Percentiles rank a stretch among this genome's conserved stretches.
Evolutionary conservation across 2,113 vertebrate genomes (phyloP).

Genomic region (Zosterops pallidus): DNA sequence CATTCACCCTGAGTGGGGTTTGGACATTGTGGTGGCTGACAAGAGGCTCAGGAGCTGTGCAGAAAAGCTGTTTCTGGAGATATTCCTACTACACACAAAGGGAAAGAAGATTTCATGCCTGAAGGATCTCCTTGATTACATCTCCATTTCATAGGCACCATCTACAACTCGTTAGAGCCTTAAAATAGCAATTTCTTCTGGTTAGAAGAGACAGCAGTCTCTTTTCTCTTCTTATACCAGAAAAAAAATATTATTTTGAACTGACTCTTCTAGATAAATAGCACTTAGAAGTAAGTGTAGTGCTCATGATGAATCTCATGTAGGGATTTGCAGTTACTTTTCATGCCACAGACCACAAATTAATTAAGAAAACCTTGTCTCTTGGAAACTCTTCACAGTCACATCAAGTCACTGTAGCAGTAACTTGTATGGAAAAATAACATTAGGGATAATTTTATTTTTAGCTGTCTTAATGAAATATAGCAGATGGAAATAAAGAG

Average conservation of each 20-base stretch:
- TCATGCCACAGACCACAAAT: conserved; percentile 19
- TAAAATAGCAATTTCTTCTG: neutral
- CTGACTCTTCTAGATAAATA: neutral
- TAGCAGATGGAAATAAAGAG: conserved; percentile 65
- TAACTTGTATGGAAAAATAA: conserved; percentile 53
- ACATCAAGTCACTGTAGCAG: neutral
- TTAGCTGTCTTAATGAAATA: conserved; percentile 62
- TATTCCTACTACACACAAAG: neutral
- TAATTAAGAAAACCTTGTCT: conserved; percentile 48
- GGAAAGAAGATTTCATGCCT: neutral
- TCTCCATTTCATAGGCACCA: neutral
- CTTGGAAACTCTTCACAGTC: conserved; percentile 30
- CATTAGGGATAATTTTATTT: conserved; percentile 52
- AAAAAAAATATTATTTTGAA: neutral
- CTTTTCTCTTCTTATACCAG: neutral
- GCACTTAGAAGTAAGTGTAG: neutral
- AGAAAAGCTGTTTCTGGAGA: neutral
- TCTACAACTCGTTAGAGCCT: neutral
- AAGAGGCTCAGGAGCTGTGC: neutral
- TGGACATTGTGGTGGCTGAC: neutral
- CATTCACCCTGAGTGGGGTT: neutral
- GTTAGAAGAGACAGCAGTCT: neutral
- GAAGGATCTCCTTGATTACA: neutral
- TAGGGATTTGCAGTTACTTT: conserved; percentile 10
- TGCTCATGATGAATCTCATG: neutral